Evolutionary conservation across 1,140 invertebrate genomes (phyloP).

Genomic region (Cepaea nemoralis): DNA sequence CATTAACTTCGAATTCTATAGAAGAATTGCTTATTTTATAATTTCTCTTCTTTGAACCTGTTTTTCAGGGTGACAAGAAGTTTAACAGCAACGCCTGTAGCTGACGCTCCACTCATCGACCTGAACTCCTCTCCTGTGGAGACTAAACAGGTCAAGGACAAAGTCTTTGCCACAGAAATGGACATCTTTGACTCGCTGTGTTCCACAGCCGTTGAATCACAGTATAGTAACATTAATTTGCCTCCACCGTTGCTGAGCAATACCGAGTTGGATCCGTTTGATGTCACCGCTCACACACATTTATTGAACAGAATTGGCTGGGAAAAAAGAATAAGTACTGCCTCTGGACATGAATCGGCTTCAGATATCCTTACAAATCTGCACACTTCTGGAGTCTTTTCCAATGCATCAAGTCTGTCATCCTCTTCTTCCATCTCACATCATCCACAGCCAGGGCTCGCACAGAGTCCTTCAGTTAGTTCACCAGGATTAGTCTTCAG

Average conservation of each 20-base stretch:
- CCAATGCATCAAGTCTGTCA: background rate
- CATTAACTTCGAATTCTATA: too few species aligned
- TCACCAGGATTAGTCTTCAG: background rate
- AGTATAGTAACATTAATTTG: constrained; percentile 56
- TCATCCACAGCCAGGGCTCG: background rate
- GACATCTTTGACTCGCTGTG: constrained; percentile 64
- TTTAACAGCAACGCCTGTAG: background rate
- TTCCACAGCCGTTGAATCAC: constrained; percentile 37
- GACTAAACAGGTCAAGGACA: constrained; percentile 30
- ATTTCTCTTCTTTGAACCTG: too few species aligned
- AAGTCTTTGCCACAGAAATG: constrained; percentile 47
- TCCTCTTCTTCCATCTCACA: background rate
- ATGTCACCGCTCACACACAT: constrained; percentile 42
- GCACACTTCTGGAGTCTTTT: background rate
- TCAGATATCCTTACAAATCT: background rate
- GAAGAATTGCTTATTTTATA: too few species aligned
- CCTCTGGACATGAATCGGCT: background rate
- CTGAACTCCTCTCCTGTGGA: constrained; percentile 54
- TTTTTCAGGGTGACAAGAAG: too few species aligned
- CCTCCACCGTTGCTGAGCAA: constrained; percentile 57
- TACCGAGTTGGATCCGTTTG: constrained; percentile 59
- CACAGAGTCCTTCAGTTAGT: background rate
- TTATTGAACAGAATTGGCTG: background rate
- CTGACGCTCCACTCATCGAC: constrained; percentile 70
- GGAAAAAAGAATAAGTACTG: background rate